phyloP scores from a whole-genome alignment of 1,140 invertebrate genomes.

The Zaprionus gabonicus region DNA sequence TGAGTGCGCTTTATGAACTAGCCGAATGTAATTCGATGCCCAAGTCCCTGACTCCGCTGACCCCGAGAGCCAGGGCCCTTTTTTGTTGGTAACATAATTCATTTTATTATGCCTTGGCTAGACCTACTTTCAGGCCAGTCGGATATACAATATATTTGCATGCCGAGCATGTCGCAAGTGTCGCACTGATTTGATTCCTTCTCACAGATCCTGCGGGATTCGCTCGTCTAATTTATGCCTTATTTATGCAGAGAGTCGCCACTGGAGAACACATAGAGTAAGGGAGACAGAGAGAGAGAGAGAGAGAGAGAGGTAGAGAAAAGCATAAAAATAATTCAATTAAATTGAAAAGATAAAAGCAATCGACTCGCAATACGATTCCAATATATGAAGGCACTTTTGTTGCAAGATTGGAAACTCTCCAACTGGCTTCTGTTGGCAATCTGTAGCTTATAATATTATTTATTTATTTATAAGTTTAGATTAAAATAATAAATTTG shows the following conservation, averaged over 20 bases:
- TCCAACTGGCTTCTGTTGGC: not conserved
- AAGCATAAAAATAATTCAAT: slow-evolving; percentile 73
- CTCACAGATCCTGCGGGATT: slow-evolving; percentile 42
- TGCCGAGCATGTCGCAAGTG: slow-evolving; percentile 60
- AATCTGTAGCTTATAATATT: no score
- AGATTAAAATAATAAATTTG: no score
- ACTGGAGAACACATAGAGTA: not conserved
- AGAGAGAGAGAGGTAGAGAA: slow-evolving; percentile 15
- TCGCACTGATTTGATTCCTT: slow-evolving; percentile 60
- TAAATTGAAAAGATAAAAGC: slow-evolving; percentile 56
- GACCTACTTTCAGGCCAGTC: slow-evolving; percentile 48
- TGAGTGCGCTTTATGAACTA: slow-evolving; percentile 70
- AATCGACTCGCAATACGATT: slow-evolving; percentile 15
- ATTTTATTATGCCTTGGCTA: slow-evolving; percentile 63
- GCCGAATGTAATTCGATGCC: slow-evolving; percentile 63
- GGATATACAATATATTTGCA: slow-evolving; percentile 47
- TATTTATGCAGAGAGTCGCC: slow-evolving; percentile 66
- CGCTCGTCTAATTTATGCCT: slow-evolving; percentile 67
- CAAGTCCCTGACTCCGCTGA: slow-evolving; percentile 18
- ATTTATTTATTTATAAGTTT: no score
- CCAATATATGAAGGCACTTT: not conserved
- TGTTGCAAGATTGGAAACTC: not conserved
- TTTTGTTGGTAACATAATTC: slow-evolving; percentile 58
- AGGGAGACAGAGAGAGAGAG: not conserved
- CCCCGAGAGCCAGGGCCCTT: not conserved